Percentiles rank a stretch among this genome's conserved stretches.
phyloP scores from a whole-genome alignment of 2,113 vertebrate species.

The Boulengeromyrus knoepffleri region DNA sequence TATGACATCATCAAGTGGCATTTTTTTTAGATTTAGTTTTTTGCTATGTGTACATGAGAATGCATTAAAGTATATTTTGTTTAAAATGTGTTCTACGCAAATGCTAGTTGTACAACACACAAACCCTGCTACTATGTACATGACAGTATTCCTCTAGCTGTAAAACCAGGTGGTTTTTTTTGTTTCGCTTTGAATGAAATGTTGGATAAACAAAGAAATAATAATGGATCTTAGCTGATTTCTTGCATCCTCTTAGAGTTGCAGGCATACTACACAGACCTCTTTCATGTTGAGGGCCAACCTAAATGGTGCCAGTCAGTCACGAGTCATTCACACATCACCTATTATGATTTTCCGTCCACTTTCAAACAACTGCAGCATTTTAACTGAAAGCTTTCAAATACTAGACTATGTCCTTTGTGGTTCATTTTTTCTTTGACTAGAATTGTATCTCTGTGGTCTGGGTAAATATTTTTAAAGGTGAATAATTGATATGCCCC shows the following conservation, averaged over 20 bases:
- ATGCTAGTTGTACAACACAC: not conserved
- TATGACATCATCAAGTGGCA: not conserved
- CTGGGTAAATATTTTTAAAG: not conserved
- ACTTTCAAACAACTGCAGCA: not conserved
- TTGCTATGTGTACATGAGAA: not conserved
- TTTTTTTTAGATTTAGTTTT: not conserved
- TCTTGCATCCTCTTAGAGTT: not conserved
- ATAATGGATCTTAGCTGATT: not conserved
- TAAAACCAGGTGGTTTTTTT: not conserved
- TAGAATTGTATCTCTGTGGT: not conserved
- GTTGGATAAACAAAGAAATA: not conserved
- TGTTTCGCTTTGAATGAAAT: not conserved
- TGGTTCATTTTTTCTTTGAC: not conserved
- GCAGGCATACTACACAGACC: not conserved
- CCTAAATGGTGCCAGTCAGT: not conserved
- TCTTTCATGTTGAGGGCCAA: not conserved
- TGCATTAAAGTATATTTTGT: not conserved
- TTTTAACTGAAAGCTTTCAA: not conserved
- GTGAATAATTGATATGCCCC: not conserved
- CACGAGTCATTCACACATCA: not conserved
- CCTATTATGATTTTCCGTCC: not conserved
- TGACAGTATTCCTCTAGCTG: not conserved
- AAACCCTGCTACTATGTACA: not conserved
- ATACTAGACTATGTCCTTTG: not conserved
- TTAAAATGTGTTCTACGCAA: not conserved